Evolutionary conservation across 2,797 vertebrate genomes (phyloP), one percentile per base, ranked within the genome.

Genomic region (Cheirogaleus major): DNA sequence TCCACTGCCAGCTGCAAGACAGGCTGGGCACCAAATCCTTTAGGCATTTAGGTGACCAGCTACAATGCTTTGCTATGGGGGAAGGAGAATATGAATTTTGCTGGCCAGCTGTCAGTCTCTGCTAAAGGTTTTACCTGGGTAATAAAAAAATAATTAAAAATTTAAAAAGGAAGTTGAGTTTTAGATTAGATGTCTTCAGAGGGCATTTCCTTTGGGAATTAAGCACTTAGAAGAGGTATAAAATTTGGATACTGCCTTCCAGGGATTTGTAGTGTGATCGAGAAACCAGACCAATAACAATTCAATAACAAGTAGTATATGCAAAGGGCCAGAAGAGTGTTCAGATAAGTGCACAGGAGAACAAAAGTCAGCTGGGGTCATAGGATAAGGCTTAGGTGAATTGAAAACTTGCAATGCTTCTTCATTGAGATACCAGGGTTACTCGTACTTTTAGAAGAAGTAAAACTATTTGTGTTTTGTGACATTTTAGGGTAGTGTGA

Each of bases 81-180:
- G 59, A 43, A 41, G 72, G 69, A 91, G 95, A 83, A 94, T 65
- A 89, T 95, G 65, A 93, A 75, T 88, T 94, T 81, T 84, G 41
- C 38, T 50, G 61, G 50, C 35, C 20, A 52, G 65, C 30, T 86
- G 52, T 76, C 52, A 61, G 35, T 45, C 17, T 55, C 65, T 59
- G 76, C 76, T 76, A 27, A 76, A 78, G 50, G 20, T 82, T 41
- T 95, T 41, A 73, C 87, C 80, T 35, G 14, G 38, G 52, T 67
- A 82, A 89, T 81, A 90, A 93, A 83, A 86, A 89, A 57, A 23
- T 11, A 35, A 61, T 30, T 20, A n/a, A 43, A 79, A 88, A 25
- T 59, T 80, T 32, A 50, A 45, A 89, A 92, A 80, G 57, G 43
- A 59, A 45, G 20, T 63, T 50, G 83, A 59, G 59, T 89, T 96